Evolutionary conservation across 2,113 vertebrate species (phyloP).

Genomic region (Cyprinodon brontotheroides): DNA sequence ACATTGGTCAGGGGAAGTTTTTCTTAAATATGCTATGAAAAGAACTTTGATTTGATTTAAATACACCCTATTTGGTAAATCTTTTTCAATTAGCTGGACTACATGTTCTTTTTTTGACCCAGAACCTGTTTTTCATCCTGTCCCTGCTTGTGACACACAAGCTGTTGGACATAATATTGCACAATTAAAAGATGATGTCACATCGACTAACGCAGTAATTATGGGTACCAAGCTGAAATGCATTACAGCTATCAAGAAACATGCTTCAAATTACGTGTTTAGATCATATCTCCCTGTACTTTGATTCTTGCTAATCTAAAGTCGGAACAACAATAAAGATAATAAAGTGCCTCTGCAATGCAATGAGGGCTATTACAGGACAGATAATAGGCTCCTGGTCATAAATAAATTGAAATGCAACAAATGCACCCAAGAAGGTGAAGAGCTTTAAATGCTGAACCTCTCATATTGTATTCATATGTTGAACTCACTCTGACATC

Average conservation of each 20-base stretch:
- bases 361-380: slow-evolving; percentile 36
- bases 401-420: slow-evolving; percentile 30
- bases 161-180: neutral
- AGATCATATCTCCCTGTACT: slow-evolving; percentile 59
- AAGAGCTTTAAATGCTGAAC: neutral
- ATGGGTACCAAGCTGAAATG: slow-evolving; percentile 16
- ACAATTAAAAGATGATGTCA: slow-evolving; percentile 1
- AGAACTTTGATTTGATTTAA: neutral
- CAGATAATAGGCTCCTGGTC: slow-evolving; percentile 32
- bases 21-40: too few species aligned
- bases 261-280: slow-evolving; percentile 30
- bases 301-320: slow-evolving; percentile 61
- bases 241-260: slow-evolving; percentile 35
- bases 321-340: slow-evolving; percentile 68
- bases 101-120: neutral
- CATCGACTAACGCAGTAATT: slow-evolving; percentile 19
- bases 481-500: neutral
- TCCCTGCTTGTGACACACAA: neutral
- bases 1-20: too few species aligned
- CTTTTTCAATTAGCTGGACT: neutral
- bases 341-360: slow-evolving; percentile 28
- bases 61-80: neutral
- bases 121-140: too few species aligned
- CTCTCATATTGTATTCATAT: slow-evolving; percentile 3
- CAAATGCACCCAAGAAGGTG: slow-evolving; percentile 13